Base-by-base conservation (phyloP, 2,113 vertebrate species). In the Campylorhamphus procurvoides region DNA sequence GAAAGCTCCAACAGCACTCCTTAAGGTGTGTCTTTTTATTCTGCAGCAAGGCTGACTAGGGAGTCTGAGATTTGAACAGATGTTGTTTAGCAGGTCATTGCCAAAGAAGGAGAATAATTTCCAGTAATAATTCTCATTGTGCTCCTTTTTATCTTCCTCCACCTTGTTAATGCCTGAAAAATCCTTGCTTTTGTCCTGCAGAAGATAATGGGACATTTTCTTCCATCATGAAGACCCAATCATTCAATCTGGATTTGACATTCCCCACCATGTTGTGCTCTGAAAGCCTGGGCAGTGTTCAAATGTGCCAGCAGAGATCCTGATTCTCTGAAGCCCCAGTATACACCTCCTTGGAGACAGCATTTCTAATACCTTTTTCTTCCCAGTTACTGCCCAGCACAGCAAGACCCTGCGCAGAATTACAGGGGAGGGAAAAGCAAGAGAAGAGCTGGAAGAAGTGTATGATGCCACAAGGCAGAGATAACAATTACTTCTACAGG, bases 381-480 rank as follows among this genome's bases (percentile, higher is more conserved):
- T 89, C 40, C 20, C 39, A 37, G 27, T 37, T 87, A 14, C 33
- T 76, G 35, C 24, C 10, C 42, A 83, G 23, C 24, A 88, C 49
- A 62, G n/a, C 11, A 4, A 56, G 67, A 87, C 12, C 19, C 24
- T 67, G 66, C 25, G 31, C 23, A 87, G 64, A 87, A 88, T 89
- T 84, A 81, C 15, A 66, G 55, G 62, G 47, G 19, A 81, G n/a
- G 35, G 17, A 71, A 75, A 75, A 81, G 18, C 58, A 86, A 50
- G 22, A n/a, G 40, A 33, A 66, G 27, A 73, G 27, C 18, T 16
- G 4, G 25, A 89, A 92, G 24, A 77, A 63, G 5, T 14, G 28
- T 56, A 10, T 0, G 0, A 8, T 3, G 9, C 39, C 40, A 39
- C 8, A 24, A 46, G 52, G 79, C 40, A 83, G 39, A 74, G 23